Base-by-base conservation (phyloP, 2,797 vertebrate genomes). In the Gephyroberyx darwinii region DNA sequence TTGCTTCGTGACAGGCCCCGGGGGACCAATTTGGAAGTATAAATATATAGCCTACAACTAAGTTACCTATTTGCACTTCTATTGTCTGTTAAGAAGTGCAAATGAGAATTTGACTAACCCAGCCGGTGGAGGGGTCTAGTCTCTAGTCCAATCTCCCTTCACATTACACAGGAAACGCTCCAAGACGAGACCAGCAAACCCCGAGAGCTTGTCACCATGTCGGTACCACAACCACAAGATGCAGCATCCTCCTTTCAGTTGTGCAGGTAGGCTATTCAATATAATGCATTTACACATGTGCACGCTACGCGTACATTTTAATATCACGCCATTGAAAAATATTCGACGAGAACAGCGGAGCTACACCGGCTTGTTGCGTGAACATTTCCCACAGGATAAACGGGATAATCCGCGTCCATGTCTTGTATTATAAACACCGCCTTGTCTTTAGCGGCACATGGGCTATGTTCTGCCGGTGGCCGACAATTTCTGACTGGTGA, bases 251-350 rank as follows among this genome's bases (percentile, higher is more conserved):
- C 94, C 43, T 94, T 97, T 69, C 96, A 96, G 72, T 86, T 98
- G 53, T 96, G 95, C 95, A 95, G 96, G 96, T 97, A 93, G 81
- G 80, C 41, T 77, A n/a, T 3, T 19, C 17, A 50, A 58, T 2
- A 3, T 0, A 20, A 39, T 14, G 26, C 47, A 16, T n/a, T 30
- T 48, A 13, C 39, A 57, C 68, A 50, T 9, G n/a, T n/a, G 37
- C 8, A 17, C 41, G 20, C 3, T 8, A 7, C 51, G 19, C 1
- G 54, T 35, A 9, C 53, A 16, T 2, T 52, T n/a, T 37, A 16
- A 8, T 5, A 41, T 43, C 22, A 43, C 3, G 51, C 47, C 8
- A 73, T 1, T 12, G 62, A 3, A n/a, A 1, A 30, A 48, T 17
- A 5, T 30, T 51, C n/a, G 66, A 77, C 8, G 26, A 20, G n/a